Evolutionary conservation across 1,140 invertebrate genomes (phyloP), one percentile per base, ranked within the genome.

Genomic region (Sinella curviseta): DNA sequence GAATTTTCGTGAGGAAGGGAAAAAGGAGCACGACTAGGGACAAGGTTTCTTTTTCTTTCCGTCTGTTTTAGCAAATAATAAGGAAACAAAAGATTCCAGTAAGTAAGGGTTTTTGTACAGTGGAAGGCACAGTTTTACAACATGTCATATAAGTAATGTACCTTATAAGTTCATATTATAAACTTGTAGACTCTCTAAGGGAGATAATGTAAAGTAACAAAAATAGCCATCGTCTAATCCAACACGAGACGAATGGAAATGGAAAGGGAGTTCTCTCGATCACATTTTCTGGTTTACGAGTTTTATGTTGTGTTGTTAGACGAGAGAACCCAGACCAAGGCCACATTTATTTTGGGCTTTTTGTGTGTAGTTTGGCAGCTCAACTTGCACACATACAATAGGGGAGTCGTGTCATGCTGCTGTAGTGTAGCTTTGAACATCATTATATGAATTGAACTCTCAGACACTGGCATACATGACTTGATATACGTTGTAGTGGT

Each of bases 281-380:
- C n/a, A n/a, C n/a, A n/a, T 48, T 48, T 48, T 48, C 20, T 48
- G 20, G 39, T n/a, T 48, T 48, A 48, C 20, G 39, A 20, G 39
- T 48, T 48, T 48, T 48, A 48, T 8, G 20, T 48, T 48, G 39
- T 48, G 39, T 60, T n/a, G 4, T 60, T 3, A 60, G 57, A n/a
- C 12, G 57, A 60, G n/a, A n/a, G 57, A 60, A 70, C 65, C 65
- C 28, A 70, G 65, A 70, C 65, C 65, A 70, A 70, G 65, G 65
- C 8, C 65, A 70, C 65, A 33, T 70, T 70, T 60, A 60, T 60
- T 70, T 70, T 70, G 31, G n/a, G 65, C 24, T 70, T 30, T 33
- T 70, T n/a, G 12, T 8, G 17, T 60, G 4, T 17, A 16, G 24
- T 3, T 16, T 17, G 57, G 12, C 57, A 17, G 57, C 24, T 60